These are phyloP conservation scores for Cerceris ruficornis DNA, from an alignment of 2,888 invertebrate species.

Conservation along the genomic window DNA sequence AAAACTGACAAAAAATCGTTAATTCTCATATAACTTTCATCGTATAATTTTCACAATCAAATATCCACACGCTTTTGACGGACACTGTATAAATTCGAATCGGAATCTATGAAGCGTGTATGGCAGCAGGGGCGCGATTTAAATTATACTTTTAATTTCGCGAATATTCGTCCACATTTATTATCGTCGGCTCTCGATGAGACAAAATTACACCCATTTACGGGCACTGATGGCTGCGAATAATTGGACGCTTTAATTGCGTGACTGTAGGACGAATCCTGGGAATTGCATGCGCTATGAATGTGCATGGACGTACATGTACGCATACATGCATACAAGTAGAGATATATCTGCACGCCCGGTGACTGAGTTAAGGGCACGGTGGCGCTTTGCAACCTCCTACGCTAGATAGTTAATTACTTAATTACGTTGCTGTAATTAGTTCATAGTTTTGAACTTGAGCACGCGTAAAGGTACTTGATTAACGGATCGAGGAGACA, in stretches of 20 bases:
- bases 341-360: slow-evolving; percentile 23
- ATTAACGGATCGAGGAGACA: slow-evolving; percentile 62
- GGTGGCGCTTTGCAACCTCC: slow-evolving; percentile 57
- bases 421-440: slow-evolving; percentile 76
- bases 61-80: not conserved
- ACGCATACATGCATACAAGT: not conserved
- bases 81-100: not conserved
- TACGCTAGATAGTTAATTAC: slow-evolving; percentile 73
- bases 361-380: slow-evolving; percentile 52
- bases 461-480: slow-evolving; percentile 45
- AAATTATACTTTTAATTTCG: slow-evolving; percentile 45
- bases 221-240: slow-evolving; percentile 39
- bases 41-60: too few relatives aligned
- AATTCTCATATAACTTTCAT: too few relatives aligned
- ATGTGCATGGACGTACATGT: slow-evolving; percentile 12
- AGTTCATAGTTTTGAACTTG: slow-evolving; percentile 67
- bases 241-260: slow-evolving; percentile 62
- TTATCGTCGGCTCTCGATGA: slow-evolving; percentile 41
- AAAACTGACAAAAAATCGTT: too few relatives aligned
- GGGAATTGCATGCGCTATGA: slow-evolving; percentile 56
- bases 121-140: not conserved
- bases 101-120: not conserved
- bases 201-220: slow-evolving; percentile 47
- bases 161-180: slow-evolving; percentile 47
- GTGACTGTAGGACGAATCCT: slow-evolving; percentile 64